Evolutionary conservation across 2,888 invertebrate genomes (phyloP), one percentile per base, ranked within the genome.

Genomic region (Ornithoptera alexandrae): DNA sequence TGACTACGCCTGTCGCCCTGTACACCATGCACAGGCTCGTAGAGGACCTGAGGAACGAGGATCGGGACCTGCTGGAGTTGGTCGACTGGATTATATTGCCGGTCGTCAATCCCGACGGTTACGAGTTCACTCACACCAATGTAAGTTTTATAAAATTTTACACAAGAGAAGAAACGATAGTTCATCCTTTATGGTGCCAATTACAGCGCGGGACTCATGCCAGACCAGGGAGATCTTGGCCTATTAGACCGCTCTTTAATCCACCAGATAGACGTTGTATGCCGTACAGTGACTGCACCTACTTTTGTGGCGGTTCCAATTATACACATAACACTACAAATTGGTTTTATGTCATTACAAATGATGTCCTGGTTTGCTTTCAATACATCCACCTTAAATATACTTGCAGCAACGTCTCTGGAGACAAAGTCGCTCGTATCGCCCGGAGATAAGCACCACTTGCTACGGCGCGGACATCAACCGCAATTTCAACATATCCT

Each of bases 61-160:
- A 83, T 6, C 75, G 76, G 0, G 82, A 92, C 60, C 79, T 96
- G 15, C 81, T 94, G 36, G 83, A 93, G 39, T 81, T 87, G 56
- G 90, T 94, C 64, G 95, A 96, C 77, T 95, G 95, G 94, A 93
- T 94, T 75, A 85, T 95, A 56, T 72, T 95, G 72, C 95, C 96
- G 0, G 82, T 94, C 8, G 89, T 94, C 30, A 96, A 96, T 83
- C 95, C 95, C 18, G 96, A 96, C 81, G 96, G 96, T 0, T 96
- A 96, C 76, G 94, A 94, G 74, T 95, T 86, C 79, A 89, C 93
- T 0, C 93, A 93, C 72, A 88, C 86, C 5, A 74, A 60, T 20
- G 84, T 93, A 68, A 79, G 86, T 60, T 30, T 24, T 42, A 20
- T 20, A 42, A 22, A 22, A 57, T 57, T 57, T 57, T 57, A 8